Evolutionary conservation across 2,113 vertebrate genomes (phyloP), one percentile per base, ranked within the genome.

Genomic region (Gobius niger): DNA sequence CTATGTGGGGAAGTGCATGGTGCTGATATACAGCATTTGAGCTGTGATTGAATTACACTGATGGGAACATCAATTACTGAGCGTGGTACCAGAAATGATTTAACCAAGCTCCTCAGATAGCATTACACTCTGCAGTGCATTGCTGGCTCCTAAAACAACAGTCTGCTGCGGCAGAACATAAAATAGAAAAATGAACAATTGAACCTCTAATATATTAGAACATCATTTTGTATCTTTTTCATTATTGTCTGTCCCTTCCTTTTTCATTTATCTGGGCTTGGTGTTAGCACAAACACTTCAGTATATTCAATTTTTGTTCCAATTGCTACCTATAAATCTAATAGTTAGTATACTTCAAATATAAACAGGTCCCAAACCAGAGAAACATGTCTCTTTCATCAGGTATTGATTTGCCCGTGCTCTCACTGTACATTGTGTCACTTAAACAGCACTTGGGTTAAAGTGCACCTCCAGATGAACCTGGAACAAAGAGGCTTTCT

Each of bases 1-100:
- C 68, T 76, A 65, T 86, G 83, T 83, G 82, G 77, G 78, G 82
- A 87, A 87, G 81, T 83, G 77, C 85, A 87, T 80, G 80, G 69
- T 70, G 69, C 81, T 83, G 86, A 88, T 86, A 84, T 87, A 78
- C 81, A 87, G 82, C 84, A 84, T 90, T 88, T 82, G 67, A 82
- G 78, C 62, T 69, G 41, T 86, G 86, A 91, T 88, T 84, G 79
- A 88, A 89, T 91, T 91, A 88, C 88, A 86, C 82, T 85, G 82
- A 91, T 89, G 85, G 85, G 76, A 87, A 81, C 85, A 88, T 88
- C 78, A 89, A 86, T 85, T 86, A 82, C 76, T 74, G 73, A 82
- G 53, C 64, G 76, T 74, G 63, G 52, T 69, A 77, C 62, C 67
- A 76, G 78, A 83, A 72, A 82, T 68, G 64, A 64, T 70, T 79